Evolutionary conservation across 2,888 invertebrate genomes (phyloP), one percentile per base, ranked within the genome.

Genomic region (Drosophila neotestacea): DNA sequence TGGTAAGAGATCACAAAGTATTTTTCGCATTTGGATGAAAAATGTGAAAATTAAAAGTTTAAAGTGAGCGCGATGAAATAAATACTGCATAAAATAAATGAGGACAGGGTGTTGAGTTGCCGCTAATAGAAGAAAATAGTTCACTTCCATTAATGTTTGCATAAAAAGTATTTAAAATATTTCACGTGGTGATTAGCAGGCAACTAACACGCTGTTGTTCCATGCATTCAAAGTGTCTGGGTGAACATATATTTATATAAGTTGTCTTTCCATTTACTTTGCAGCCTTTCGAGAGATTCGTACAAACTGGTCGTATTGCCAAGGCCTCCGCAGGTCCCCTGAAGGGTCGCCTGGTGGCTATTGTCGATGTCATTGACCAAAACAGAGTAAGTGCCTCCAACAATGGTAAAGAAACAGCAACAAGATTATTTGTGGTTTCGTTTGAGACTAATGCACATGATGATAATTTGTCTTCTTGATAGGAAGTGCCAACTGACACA

Each of bases 351-450:
- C 94, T 99, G 70, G 96, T 97, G 86, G 95, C 96, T 91, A 98
- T 99, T 92, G 98, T 99, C 73, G 98, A 99, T 93, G 95, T 99
- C 89, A 97, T 99, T 90, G 98, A 99, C 93, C 98, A 99, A 94
- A 99, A 98, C 91, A 96, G 98, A 93, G 96, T 94, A 91, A 94
- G 94, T 93, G 34, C 28, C 7, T 44, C n/a, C 34, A 42, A 42
- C 32, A 22, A n/a, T 16, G 32, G 3, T 10, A 4, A 1, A 16
- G 9, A 13, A 13, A 39, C 5, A n/a, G 38, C 42, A 71, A 46
- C 55, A 51, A 44, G 9, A 13, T 39, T 46, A 9, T 22, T 22
- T 28, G 16, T 66, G 50, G 54, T 38, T 62, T 36, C 47, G 56
- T 27, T 11, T 22, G 6, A 50, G 34, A 41, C 48, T 51, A 30